phyloP scores from a whole-genome alignment of 2,113 vertebrate species.

The Cercocebus atys region DNA sequence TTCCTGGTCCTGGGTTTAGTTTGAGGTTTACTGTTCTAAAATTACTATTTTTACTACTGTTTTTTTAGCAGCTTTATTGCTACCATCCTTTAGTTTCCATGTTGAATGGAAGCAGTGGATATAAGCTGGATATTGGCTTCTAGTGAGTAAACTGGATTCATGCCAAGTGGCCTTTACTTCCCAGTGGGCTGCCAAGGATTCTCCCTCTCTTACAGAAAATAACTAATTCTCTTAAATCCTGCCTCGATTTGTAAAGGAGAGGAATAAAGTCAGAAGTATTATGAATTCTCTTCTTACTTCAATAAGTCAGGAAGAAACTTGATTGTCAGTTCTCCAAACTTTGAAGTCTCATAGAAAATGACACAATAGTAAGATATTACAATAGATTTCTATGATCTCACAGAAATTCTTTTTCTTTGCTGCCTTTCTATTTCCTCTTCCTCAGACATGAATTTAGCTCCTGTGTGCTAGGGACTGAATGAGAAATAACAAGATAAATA shows the following conservation, averaged over 20 bases:
- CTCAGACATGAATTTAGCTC: background rate
- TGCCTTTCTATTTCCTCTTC: background rate
- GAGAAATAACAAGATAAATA: background rate
- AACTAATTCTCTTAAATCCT: conserved; percentile 60
- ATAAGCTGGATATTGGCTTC: background rate
- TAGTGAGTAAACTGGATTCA: background rate
- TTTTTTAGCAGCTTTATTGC: background rate
- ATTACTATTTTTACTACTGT: background rate
- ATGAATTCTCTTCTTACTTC: conserved; percentile 9
- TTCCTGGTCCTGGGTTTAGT: background rate
- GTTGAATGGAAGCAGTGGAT: background rate
- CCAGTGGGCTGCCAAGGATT: conserved; percentile 1
- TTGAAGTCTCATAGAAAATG: conserved; percentile 33
- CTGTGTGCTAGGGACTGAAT: background rate
- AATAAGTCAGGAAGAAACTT: background rate
- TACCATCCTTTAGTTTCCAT: background rate
- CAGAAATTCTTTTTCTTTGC: background rate
- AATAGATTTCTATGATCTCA: background rate
- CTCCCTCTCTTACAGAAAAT: conserved; percentile 33
- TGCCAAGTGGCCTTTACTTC: conserved; percentile 40
- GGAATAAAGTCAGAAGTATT: conserved; percentile 18
- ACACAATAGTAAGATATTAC: background rate
- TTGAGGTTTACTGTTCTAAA: background rate
- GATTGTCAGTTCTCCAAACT: background rate
- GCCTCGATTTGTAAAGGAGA: background rate